Evolutionary conservation across 2,113 vertebrate species (phyloP).

Genomic region (Pristiophorus japonicus): DNA sequence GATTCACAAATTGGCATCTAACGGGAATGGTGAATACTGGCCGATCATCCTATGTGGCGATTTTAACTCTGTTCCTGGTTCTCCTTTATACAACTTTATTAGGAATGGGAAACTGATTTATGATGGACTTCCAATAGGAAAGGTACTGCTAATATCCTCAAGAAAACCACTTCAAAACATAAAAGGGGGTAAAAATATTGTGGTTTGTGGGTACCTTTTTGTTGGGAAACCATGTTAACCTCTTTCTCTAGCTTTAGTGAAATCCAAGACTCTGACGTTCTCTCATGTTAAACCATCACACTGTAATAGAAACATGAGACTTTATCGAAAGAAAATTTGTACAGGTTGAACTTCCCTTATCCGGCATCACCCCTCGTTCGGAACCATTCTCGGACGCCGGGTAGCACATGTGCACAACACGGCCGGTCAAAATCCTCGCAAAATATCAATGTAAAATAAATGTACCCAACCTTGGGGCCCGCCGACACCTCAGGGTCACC

Average conservation of each 20-base stretch:
- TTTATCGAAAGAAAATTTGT: neutral
- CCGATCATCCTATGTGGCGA: constrained; percentile 87
- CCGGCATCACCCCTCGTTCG: too few species aligned
- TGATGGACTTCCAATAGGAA: constrained; percentile 69
- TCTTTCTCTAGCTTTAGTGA: neutral
- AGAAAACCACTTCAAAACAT: neutral
- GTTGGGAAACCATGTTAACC: neutral
- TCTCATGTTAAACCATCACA: neutral
- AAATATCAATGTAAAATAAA: too few species aligned
- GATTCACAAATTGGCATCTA: constrained; percentile 64
- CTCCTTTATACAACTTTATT: constrained; percentile 84
- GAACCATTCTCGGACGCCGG: too few species aligned
- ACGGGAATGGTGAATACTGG: constrained; percentile 60
- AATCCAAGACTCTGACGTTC: neutral
- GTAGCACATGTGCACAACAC: too few species aligned
- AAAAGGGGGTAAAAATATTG: neutral
- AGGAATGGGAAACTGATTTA: constrained; percentile 77
- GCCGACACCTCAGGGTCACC: too few species aligned
- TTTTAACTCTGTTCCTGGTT: constrained; percentile 87
- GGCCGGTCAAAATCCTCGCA: too few species aligned
- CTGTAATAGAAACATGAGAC: neutral
- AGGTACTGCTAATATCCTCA: constrained; percentile 55
- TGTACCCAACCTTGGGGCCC: too few species aligned
- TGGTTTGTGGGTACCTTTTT: neutral
- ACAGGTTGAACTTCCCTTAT: too few species aligned